phyloP scores from a whole-genome alignment of 92 coral and sea anemone genomes.

The Paramuricea clavata region DNA sequence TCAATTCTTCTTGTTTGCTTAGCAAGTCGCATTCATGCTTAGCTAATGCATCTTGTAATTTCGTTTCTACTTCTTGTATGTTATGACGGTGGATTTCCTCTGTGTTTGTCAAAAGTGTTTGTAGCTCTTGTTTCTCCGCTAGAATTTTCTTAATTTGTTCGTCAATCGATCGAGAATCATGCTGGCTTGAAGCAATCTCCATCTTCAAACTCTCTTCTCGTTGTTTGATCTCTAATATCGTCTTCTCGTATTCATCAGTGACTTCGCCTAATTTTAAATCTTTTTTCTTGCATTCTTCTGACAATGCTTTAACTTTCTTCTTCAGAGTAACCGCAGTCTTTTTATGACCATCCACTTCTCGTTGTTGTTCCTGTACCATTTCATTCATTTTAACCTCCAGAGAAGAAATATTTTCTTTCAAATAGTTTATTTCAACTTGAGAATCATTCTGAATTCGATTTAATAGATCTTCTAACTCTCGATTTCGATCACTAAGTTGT shows the following conservation, averaged over 20 bases:
- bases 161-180: conserved; percentile 82
- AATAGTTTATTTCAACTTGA: conserved; percentile 64
- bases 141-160: conserved; percentile 79
- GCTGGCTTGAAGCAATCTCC: conserved; percentile 77
- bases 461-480: conserved; percentile 71
- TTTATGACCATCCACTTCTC: conserved; percentile 59
- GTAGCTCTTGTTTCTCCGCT: conserved; percentile 80
- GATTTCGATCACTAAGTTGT: conserved; percentile 69
- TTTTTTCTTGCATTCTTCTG: conserved; percentile 81
- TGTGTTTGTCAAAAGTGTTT: conserved; percentile 62
- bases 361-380: conserved; percentile 68
- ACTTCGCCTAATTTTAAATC: conserved; percentile 66
- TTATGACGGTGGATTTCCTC: conserved; percentile 73
- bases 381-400: conserved; percentile 69
- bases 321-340: conserved; percentile 47
- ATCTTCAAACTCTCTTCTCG: conserved; percentile 80
- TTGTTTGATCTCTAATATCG: conserved; percentile 73
- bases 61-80: conserved; percentile 67
- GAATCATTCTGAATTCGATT: conserved; percentile 73
- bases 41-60: conserved; percentile 61
- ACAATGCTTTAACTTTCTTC: conserved; percentile 75
- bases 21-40: conserved; percentile 61
- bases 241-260: conserved; percentile 70
- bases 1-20: conserved; percentile 68
- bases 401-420: conserved; percentile 54